A percentile compares a stretch with the other conserved stretches of the same genome.
Conservation (phyloP, 1,140 invertebrate genomes). For the Ridgeia piscesae region DNA sequence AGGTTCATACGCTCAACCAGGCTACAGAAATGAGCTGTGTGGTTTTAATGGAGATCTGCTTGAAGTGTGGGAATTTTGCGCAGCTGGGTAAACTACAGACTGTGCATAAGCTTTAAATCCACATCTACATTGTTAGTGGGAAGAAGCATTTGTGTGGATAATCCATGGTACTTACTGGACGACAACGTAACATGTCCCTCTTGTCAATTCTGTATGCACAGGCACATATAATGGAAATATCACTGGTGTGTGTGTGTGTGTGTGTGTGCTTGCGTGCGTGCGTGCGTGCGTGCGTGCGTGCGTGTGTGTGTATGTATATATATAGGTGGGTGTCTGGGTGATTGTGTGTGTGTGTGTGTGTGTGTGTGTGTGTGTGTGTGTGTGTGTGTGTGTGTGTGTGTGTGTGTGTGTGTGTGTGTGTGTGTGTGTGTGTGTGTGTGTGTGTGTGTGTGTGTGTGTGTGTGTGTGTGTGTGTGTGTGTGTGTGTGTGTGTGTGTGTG, state of each 20-base stretch:
- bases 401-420: neutral
- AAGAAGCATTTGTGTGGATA: too few relatives aligned
- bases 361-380: neutral
- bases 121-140: neutral
- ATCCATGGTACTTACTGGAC: too few relatives aligned
- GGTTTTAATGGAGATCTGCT: neutral
- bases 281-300: too few relatives aligned
- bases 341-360: too few relatives aligned
- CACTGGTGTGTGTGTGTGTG: neutral
- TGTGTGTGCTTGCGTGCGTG: neutral
- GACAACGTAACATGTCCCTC: too few relatives aligned
- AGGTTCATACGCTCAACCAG: neutral
- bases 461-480: neutral
- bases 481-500: neutral
- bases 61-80: neutral
- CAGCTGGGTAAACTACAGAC: neutral
- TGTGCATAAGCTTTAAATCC: neutral
- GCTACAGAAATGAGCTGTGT: neutral
- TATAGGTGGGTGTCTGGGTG: too few relatives aligned
- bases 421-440: neutral
- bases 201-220: too few relatives aligned
- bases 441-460: neutral
- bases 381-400: conserved; percentile 10
- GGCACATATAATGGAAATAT: too few relatives aligned
- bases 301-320: too few relatives aligned